Evolutionary conservation across 2,888 invertebrate species (phyloP).

Genomic region (Tachina lurida): DNA sequence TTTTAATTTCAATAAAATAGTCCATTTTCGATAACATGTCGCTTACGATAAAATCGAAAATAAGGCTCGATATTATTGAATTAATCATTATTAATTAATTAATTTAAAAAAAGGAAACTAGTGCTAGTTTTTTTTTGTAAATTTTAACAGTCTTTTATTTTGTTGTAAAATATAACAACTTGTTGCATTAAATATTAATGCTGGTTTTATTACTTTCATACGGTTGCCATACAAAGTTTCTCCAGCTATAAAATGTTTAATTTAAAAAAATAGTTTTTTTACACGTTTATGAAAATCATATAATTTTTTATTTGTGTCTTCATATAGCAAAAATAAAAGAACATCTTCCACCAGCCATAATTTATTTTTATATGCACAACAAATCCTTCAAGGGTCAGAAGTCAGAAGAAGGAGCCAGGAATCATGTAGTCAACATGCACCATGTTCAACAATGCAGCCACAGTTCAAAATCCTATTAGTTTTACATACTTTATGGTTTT

Average conservation of each 20-base stretch:
- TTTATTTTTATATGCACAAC: slow-evolving; percentile 44
- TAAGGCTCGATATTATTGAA: no score
- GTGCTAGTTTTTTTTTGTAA: no score
- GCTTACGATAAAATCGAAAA: no score
- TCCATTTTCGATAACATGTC: no score
- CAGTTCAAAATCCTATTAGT: slow-evolving; percentile 64
- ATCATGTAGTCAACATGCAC: slow-evolving; percentile 50
- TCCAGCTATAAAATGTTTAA: slow-evolving; percentile 10
- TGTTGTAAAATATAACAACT: not conserved
- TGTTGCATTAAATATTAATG: not conserved
- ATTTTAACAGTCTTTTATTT: no score
- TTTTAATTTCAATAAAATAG: no score
- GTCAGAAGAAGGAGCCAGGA: slow-evolving; percentile 43
- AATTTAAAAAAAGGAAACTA: no score
- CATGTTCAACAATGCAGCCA: slow-evolving; percentile 39
- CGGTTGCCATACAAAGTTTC: not conserved
- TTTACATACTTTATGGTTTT: slow-evolving; percentile 59
- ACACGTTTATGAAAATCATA: not conserved
- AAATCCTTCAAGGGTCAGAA: slow-evolving; percentile 54
- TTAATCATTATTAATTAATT: no score
- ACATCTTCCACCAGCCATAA: slow-evolving; percentile 32
- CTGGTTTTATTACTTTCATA: not conserved
- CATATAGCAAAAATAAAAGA: not conserved
- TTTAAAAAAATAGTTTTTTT: slow-evolving; percentile 11
- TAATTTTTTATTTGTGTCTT: not conserved